Percentiles rank a stretch among this genome's conserved stretches.
Conservation (phyloP, 2,113 vertebrate genomes). For the Tachuris rubrigastra region DNA sequence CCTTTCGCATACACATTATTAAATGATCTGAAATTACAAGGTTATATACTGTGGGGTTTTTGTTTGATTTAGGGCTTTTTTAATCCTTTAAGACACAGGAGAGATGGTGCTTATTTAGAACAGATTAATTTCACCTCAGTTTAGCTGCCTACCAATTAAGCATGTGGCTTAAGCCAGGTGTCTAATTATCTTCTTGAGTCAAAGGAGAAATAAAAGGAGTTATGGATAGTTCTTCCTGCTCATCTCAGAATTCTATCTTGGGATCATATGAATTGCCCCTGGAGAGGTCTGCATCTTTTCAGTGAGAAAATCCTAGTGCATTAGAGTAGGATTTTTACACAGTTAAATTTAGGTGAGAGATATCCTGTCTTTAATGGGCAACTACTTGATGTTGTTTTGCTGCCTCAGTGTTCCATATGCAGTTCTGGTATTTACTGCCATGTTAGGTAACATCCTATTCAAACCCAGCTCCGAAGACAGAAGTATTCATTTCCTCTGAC, state of each 20-base stretch:
- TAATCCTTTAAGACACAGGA: not conserved
- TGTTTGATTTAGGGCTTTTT: not conserved
- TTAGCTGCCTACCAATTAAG: not conserved
- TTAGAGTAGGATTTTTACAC: not conserved
- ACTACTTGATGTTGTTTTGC: not conserved
- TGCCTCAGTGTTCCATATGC: not conserved
- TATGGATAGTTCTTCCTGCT: not conserved
- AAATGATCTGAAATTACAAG: not conserved
- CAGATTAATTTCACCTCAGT: not conserved
- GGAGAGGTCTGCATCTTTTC: not conserved
- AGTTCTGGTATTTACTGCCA: not conserved
- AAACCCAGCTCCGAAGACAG: not conserved
- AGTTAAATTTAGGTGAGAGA: not conserved
- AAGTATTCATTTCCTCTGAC: slow-evolving; percentile 32
- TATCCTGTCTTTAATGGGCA: not conserved
- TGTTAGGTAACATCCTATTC: not conserved
- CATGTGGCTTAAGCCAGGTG: not conserved
- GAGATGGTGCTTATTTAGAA: not conserved
- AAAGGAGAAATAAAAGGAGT: not conserved
- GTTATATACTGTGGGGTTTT: too few relatives aligned
- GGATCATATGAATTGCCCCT: not conserved
- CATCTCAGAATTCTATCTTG: not conserved
- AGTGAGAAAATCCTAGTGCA: not conserved
- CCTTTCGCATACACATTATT: not conserved
- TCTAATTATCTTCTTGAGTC: not conserved